Evolutionary conservation across 2,888 invertebrate species (phyloP), one percentile per base, ranked within the genome.

Genomic region (Eubasilissa splendida): DNA sequence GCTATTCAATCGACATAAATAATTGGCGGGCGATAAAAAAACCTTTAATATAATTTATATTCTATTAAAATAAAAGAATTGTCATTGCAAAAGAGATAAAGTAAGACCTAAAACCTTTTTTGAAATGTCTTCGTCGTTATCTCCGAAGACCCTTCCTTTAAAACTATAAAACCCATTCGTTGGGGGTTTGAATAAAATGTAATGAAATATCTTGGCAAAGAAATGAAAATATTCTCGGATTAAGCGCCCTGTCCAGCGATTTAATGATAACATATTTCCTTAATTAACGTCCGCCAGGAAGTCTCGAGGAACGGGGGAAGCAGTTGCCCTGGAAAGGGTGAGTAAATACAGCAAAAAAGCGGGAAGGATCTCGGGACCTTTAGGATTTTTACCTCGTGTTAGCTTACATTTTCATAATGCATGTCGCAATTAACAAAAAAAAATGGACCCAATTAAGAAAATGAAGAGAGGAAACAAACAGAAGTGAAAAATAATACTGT

Each of bases 161-260:
- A 14, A 42, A 31, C 58, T 12, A 56, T 73, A 56, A 73, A 73
- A 73, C 33, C 31, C 71, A 12, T 58, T 33, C 65, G 65, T 65
- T 42, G 3, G 33, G 71, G 56, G 56, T 56, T 73, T 73, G 71
- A 73, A 73, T 58, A 31, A 73, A 73, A 56, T 73, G 12, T 42
- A 73, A 10, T 54, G 12, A 33, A 56, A 31, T 70, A 50, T 12
- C 56, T 73, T 73, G 56, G 71, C 11, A 31, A 73, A 73, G 56
- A 73, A 73, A 56, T 73, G 71, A 73, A 73, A 73, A 56, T 56
- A 73, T 73, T 73, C 71, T 11, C 71, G 58, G n/a, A 56, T 73
- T 56, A 12, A 58, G 58, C 58, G 33, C 2, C 56, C 71, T 68
- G 33, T 50, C 22, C 12, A 11, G 33, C 31, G 31, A 56, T 56